Conservation (phyloP, 2,888 invertebrate genomes). For the Stramonita haemastoma region DNA sequence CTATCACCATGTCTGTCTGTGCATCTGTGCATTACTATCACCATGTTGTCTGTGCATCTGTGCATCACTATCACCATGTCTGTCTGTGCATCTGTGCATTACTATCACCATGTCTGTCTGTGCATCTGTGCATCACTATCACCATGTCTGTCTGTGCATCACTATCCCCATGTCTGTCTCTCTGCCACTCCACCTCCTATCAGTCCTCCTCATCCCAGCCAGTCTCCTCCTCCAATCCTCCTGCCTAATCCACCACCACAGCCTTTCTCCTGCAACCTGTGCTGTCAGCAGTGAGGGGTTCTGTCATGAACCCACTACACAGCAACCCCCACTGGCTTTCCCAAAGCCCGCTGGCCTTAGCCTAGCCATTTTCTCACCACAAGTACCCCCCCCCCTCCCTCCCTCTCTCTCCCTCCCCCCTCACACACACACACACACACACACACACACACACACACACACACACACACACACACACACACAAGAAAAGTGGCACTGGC, state of each 20-base stretch:
- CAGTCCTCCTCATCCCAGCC: neutral
- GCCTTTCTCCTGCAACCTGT: neutral
- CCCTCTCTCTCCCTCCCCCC: neutral
- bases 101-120: no score
- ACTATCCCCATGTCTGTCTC: neutral
- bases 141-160: no score
- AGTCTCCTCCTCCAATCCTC: neutral
- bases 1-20: no score
- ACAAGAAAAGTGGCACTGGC: neutral
- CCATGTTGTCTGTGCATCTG: no score
- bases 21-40: no score
- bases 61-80: no score
- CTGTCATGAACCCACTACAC: neutral
- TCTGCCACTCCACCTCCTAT: neutral
- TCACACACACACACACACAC: neutral
- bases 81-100: no score
- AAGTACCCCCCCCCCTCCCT: neutral
- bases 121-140: no score
- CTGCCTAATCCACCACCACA: neutral
- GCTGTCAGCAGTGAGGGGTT: neutral
- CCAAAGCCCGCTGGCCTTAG: neutral
- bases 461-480: slow-evolving; percentile 11
- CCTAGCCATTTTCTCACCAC: neutral
- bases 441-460: no score
- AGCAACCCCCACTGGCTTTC: neutral